Conservation (phyloP, 2,113 vertebrate species). For the Trematomus loennbergii region DNA sequence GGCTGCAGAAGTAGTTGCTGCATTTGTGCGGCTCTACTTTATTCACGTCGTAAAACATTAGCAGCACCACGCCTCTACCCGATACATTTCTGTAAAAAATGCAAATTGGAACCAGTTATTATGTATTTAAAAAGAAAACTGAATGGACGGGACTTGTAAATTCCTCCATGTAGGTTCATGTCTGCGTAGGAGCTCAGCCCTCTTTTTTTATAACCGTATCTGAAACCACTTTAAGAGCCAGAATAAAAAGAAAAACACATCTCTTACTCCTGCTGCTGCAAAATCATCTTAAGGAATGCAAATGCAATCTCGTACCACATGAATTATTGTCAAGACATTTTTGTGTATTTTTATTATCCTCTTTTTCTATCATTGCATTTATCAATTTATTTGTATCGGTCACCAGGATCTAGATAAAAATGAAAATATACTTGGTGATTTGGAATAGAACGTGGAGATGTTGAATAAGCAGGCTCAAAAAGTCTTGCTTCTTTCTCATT, state of each 20-base stretch:
- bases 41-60: background rate
- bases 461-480: background rate
- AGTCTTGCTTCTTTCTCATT: background rate
- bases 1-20: conserved; percentile 1
- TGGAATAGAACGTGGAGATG: background rate
- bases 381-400: background rate
- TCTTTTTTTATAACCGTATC: background rate
- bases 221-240: conserved; percentile 18
- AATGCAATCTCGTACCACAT: background rate
- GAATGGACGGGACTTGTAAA: background rate
- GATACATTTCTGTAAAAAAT: background rate
- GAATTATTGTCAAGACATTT: background rate
- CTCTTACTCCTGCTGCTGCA: background rate
- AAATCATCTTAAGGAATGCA: background rate
- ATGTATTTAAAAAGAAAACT: conserved; percentile 1
- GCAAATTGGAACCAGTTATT: background rate
- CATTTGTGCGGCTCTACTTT: background rate
- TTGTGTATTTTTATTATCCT: too few relatives aligned
- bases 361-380: background rate
- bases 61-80: background rate
- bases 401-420: background rate
- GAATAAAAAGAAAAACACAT: background rate
- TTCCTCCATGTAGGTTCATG: background rate
- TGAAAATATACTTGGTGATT: background rate
- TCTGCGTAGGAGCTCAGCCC: background rate